Evolutionary conservation across 2,113 vertebrate genomes (phyloP).

Genomic region (Garra rufa): DNA sequence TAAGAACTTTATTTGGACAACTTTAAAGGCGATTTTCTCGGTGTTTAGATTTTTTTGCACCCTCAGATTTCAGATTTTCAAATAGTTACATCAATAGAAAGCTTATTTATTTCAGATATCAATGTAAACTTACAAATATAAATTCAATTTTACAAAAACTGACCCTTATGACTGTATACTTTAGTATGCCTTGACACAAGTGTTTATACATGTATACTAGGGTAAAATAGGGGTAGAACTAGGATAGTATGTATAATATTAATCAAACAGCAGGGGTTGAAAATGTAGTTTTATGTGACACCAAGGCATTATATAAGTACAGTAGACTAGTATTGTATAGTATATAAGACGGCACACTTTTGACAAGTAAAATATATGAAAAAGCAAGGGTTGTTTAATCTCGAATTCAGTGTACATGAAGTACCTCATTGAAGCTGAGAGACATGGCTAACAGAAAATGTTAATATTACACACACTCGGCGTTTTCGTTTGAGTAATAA

Average conservation of each 20-base stretch:
- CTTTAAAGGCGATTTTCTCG: too few species aligned
- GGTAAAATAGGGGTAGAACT: not conserved
- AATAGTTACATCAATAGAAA: too few species aligned
- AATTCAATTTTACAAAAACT: too few species aligned
- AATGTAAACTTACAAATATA: too few species aligned
- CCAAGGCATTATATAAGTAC: not conserved
- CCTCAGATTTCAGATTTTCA: too few species aligned
- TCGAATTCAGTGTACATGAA: not conserved
- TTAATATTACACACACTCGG: not conserved
- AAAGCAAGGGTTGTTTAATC: not conserved
- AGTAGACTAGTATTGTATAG: not conserved
- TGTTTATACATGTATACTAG: not conserved
- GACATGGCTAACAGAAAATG: not conserved
- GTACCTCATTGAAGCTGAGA: not conserved
- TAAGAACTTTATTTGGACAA: too few species aligned
- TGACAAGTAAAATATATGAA: not conserved
- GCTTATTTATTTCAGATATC: too few species aligned
- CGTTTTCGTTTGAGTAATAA: not conserved
- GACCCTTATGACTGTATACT: too few species aligned
- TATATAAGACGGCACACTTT: not conserved
- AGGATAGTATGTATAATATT: not conserved
- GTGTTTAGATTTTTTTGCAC: too few species aligned
- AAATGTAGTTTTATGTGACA: not conserved
- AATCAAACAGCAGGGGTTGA: not conserved
- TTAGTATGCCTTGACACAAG: not conserved